Evolutionary conservation across 2,113 vertebrate species (phyloP).

Genomic region (Pseudopodoces humilis): DNA sequence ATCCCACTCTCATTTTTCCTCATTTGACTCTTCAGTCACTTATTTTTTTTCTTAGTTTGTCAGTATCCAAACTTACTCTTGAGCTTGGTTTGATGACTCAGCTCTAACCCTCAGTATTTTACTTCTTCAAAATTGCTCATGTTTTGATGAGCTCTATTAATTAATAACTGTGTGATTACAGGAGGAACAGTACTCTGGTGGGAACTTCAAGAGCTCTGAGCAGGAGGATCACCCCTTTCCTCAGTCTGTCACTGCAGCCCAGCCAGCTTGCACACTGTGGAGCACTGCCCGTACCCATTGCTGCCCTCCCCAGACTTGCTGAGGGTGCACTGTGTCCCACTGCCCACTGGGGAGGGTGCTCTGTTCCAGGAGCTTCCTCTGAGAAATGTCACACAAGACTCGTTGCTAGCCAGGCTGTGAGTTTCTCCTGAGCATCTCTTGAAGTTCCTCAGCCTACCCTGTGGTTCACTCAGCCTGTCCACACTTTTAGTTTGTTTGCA

Average conservation of each 20-base stretch:
- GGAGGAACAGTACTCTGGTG: rapidly evolving
- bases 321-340: no score
- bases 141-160: neutral
- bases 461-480: neutral
- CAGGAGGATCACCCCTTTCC: rapidly evolving
- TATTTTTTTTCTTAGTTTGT: neutral
- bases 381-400: neutral
- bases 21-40: neutral
- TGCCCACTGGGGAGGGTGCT: neutral
- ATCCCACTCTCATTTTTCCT: neutral
- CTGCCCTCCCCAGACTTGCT: neutral
- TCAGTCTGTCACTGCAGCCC: neutral
- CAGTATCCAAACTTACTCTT: neutral
- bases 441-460: rapidly evolving
- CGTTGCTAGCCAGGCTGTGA: neutral
- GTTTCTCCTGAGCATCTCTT: neutral
- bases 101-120: neutral
- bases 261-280: rapidly evolving
- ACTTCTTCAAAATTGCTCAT: neutral
- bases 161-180: neutral
- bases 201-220: neutral
- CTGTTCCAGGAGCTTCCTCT: neutral
- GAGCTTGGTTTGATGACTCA: neutral
- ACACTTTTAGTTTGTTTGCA: neutral
- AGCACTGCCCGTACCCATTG: rapidly evolving